Evolutionary conservation across 1,140 invertebrate genomes (phyloP), one percentile per base, ranked within the genome.

Genomic region (Diploscapter pachys): DNA sequence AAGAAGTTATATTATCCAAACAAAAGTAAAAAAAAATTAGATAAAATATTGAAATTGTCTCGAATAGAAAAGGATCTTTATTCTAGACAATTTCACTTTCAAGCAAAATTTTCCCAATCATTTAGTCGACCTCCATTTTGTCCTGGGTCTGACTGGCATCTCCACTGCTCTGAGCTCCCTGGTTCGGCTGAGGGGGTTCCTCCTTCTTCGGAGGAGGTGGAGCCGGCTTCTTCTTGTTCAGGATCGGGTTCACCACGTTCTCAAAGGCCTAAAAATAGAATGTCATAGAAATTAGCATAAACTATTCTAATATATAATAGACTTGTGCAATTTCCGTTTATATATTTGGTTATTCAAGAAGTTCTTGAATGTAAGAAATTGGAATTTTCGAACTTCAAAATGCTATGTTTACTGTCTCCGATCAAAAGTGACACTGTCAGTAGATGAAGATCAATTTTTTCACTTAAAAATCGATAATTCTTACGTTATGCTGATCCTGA

Each of bases 111-210:
- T 31, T 1, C 1, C 31, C 31, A 31, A 31, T 31, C 63, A 9
- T 5, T 68, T 74, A 74, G 53, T 74, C 73, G 66, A 74, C 73
- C n/a, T 74, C 73, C 73, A 74, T 74, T 48, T 31, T 31, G 31
- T 31, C 31, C 31, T 31, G 31, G 31, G 31, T 31, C 31, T 31
- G 57, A 59, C 2, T 59, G 9, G 9, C 57, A 59, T 59, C 57
- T 72, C 71, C 56, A 52, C 62, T 63, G 71, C 52, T 11, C 55
- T 61, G 9, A 63, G 59, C 52, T 62, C 65, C 65, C 13, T 75
- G 73, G 49, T 56, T 67, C 31, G 52, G 53, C 49, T 49, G 67
- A 56, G 59, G 67, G 8, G 67, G 59, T 4, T 61, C 52, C 5
- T 59, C 11, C 2, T 70, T 63, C 63, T 76, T 73, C 4, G 72